Evolutionary conservation across 1,140 invertebrate species (phyloP).

Genomic region (Phthorimaea operculella): DNA sequence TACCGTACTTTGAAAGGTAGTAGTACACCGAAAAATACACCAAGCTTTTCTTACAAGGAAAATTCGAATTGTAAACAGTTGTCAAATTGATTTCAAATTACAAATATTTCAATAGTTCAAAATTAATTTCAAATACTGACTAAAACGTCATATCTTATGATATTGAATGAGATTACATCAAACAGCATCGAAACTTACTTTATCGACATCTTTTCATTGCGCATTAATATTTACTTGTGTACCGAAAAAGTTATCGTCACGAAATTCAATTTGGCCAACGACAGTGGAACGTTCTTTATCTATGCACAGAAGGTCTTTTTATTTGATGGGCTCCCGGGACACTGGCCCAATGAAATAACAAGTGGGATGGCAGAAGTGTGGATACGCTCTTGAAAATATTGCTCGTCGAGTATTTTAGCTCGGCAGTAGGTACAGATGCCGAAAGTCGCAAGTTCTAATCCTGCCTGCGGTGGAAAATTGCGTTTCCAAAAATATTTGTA

Average conservation of each 20-base stretch:
- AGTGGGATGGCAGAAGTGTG: constrained; percentile 38
- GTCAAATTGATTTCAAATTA: no score
- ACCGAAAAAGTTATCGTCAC: constrained; percentile 40
- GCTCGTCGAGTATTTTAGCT: constrained; percentile 62
- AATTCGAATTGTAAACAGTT: no score
- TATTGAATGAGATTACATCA: background rate
- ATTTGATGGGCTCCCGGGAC: constrained; percentile 59
- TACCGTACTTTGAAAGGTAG: no score
- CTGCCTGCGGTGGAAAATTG: no score
- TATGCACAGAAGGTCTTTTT: constrained; percentile 64
- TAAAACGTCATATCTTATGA: no score
- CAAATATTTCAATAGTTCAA: no score
- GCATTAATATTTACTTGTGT: constrained; percentile 40
- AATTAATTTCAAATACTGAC: no score
- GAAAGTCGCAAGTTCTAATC: no score
- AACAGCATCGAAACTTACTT: constrained; percentile 12
- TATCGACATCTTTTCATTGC: constrained; percentile 19
- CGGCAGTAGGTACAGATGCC: no score
- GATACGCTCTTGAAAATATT: constrained; percentile 26
- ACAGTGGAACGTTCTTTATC: constrained; percentile 61
- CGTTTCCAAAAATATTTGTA: background rate
- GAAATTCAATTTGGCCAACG: constrained; percentile 61
- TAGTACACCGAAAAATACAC: no score
- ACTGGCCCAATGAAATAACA: constrained; percentile 42
- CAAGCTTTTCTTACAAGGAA: no score